Percentiles rank a stretch among this genome's conserved stretches.
Evolutionary conservation across 2,888 invertebrate species (phyloP).

Genomic region (Boloria euphrosyne): DNA sequence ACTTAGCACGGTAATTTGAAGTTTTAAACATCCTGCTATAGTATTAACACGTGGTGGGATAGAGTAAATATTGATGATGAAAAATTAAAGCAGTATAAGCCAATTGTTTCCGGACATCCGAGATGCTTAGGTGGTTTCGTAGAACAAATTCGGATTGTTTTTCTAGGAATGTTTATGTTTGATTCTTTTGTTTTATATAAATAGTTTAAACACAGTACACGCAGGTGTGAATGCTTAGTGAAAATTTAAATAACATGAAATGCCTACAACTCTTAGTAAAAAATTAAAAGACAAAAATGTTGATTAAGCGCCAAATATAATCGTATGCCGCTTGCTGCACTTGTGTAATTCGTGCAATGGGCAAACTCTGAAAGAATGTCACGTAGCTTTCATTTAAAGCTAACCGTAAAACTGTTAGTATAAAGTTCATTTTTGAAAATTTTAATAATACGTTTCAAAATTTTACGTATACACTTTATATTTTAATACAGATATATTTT

Average conservation of each 20-base stretch:
- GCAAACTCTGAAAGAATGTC: constrained; percentile 50
- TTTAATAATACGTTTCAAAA: constrained; percentile 2
- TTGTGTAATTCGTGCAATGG: constrained; percentile 68
- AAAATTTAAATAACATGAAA: too few species aligned
- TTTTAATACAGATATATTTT: too few species aligned
- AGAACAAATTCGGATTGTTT: constrained; percentile 24
- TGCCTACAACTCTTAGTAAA: constrained; percentile 48
- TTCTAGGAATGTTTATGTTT: constrained; percentile 8
- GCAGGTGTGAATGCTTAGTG: too few species aligned
- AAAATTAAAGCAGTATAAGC: constrained; percentile 60
- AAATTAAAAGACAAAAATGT: constrained; percentile 64
- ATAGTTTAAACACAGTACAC: too few species aligned
- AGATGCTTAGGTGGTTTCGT: constrained; percentile 37
- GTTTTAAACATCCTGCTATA: constrained; percentile 76
- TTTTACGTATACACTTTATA: not conserved
- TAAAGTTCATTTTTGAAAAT: constrained; percentile 9
- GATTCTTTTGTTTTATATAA: not conserved
- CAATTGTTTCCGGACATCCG: constrained; percentile 59
- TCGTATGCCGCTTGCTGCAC: constrained; percentile 61
- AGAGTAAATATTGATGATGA: constrained; percentile 70
- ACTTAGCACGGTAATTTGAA: constrained; percentile 67
- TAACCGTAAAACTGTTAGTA: constrained; percentile 6
- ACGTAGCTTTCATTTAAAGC: constrained; percentile 38
- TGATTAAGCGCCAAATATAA: constrained; percentile 62
- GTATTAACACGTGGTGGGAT: constrained; percentile 69